Evolutionary conservation across 2,797 vertebrate genomes (phyloP).

Genomic region (Pampus argenteus): DNA sequence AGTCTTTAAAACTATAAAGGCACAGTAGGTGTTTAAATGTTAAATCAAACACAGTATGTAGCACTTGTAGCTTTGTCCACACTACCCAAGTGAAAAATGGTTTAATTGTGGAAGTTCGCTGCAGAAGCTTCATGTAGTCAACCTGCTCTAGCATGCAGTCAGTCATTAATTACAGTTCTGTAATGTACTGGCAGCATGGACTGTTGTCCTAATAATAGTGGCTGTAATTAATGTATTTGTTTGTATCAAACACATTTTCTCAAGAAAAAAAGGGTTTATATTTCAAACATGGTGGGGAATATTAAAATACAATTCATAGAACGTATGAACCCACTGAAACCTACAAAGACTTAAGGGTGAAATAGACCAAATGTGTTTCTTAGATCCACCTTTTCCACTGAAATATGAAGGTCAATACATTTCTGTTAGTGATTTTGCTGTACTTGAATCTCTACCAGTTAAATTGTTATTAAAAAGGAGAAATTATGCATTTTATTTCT

Average conservation of each 20-base stretch:
- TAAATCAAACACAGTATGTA: neutral
- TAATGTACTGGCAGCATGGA: slow-evolving; percentile 33
- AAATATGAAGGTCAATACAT: neutral
- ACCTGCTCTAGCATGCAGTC: slow-evolving; percentile 16
- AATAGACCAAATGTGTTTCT: neutral
- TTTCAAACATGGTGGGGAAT: neutral
- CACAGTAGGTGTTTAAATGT: neutral
- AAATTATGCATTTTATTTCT: neutral
- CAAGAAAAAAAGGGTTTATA: slow-evolving; percentile 4
- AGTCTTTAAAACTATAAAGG: slow-evolving; percentile 13
- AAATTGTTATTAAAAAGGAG: neutral
- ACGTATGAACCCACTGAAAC: neutral
- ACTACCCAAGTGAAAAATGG: neutral
- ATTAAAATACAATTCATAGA: neutral
- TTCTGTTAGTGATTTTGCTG: neutral
- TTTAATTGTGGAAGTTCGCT: slow-evolving; percentile 1
- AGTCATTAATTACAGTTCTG: slow-evolving; percentile 10
- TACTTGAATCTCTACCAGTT: neutral
- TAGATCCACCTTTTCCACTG: neutral
- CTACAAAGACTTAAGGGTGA: neutral
- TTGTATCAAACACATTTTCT: slow-evolving; percentile 46
- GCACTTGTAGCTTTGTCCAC: neutral
- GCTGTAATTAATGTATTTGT: slow-evolving; percentile 40
- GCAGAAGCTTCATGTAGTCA: slow-evolving; percentile 22
- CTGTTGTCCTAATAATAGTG: slow-evolving; percentile 8